phyloP scores from a whole-genome alignment of 1,140 invertebrate species.

The Bombus huntii region DNA sequence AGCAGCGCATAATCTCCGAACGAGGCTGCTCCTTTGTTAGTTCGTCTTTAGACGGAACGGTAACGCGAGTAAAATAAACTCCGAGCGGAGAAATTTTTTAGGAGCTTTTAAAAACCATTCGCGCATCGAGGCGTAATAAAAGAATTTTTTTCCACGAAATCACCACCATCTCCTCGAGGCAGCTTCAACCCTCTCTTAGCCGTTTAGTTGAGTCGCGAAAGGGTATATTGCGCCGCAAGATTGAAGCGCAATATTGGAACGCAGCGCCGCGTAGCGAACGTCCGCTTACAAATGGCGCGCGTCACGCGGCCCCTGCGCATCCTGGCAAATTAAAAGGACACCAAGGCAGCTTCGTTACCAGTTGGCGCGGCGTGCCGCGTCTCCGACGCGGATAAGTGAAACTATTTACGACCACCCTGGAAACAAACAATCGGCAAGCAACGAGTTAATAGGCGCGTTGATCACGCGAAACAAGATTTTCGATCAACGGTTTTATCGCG shows the following conservation, averaged over 20 bases:
- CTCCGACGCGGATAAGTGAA: constrained; percentile 30
- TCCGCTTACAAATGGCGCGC: constrained; percentile 22
- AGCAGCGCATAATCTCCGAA: constrained; percentile 47
- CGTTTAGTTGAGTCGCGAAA: neutral
- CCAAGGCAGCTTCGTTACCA: constrained; percentile 26
- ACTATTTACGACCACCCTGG: constrained; percentile 47
- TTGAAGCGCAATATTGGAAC: neutral
- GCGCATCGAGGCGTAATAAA: neutral
- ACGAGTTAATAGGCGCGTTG: constrained; percentile 49
- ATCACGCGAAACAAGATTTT: constrained; percentile 49
- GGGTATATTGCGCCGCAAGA: no score
- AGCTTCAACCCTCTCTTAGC: neutral
- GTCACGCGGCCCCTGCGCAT: neutral
- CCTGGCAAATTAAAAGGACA: constrained; percentile 35
- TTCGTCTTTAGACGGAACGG: neutral
- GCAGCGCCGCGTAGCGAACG: neutral
- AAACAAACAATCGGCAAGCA: constrained; percentile 39
- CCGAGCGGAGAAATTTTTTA: constrained; percentile 1
- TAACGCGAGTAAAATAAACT: constrained; percentile 29
- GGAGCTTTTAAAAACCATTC: neutral
- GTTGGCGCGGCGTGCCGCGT: no score
- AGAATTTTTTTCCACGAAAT: neutral
- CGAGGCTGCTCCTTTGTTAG: constrained; percentile 32
- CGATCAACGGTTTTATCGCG: constrained; percentile 48
- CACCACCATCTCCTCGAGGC: neutral